Base-by-base conservation (phyloP, 1,140 invertebrate species). In the Pararge aegeria region DNA sequence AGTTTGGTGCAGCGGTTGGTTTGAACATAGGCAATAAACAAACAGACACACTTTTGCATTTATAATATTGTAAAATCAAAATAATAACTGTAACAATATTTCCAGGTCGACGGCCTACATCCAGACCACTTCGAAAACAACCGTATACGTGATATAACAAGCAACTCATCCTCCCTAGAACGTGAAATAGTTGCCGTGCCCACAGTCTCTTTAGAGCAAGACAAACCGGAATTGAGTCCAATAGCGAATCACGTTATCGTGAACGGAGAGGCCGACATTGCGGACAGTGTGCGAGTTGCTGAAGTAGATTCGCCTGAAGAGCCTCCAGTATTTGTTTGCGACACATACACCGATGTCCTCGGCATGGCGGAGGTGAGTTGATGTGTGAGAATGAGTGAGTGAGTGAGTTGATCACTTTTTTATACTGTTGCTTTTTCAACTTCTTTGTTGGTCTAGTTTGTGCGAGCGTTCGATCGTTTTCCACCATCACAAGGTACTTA, bases 151-250 rank as follows among this genome's bases (percentile, higher is more conserved):
- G 80, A 77, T 52, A 59, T 76, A 10, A 66, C 82, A 20, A 80
- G 77, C 62, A 77, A 71, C 37, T 87, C 83, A 0, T 83, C 81
- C 0, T 87, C 83, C 0, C 59, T 87, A 37, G 84, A 87, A 60
- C 70, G 84, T 0, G 84, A 87, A 44, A 66, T 83, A 27, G 70
- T 53, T 10, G 49, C 61, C 0, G 27, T 52, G 13, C 54, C 62
- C 29, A 46, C 42, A 9, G 42, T 20, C 12, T 21, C 42, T 2
- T 20, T 55, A 16, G 57, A 52, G 5, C 12, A 34, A 10, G 49
- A 51, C 12, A 55, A 64, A 9, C 15, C 38, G 16, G 38, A 58
- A 55, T 20, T 53, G 57, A 50, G 55, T 46, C 37, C 30, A 19
- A 10, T 18, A 3, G 16, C 29, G 52, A 19, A 58, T 27, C 40